Base-by-base conservation (phyloP, 2,888 invertebrate species). In the Ophion ventricosus region DNA sequence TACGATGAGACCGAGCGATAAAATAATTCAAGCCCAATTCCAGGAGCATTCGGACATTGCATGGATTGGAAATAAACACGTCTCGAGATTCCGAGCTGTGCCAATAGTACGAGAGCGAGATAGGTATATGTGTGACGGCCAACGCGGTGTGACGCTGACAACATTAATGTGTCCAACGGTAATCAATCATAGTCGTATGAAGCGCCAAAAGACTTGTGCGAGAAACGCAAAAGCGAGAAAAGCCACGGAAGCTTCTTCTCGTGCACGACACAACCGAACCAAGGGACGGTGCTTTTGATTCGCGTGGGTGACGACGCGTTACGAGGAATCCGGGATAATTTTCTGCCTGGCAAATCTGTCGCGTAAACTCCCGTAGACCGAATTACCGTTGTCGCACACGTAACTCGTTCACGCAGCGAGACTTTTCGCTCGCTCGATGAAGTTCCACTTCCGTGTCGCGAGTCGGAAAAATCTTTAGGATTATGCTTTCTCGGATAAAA, bases 291-390 rank as follows among this genome's bases (percentile, higher is more conserved):
- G 81, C 75, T 72, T n/a, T n/a, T 72, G 66, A 81, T 83, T 77
- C 66, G 81, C 70, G 83, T 84, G 81, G 83, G 83, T 66, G 72
- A 69, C 66, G n/a, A n/a, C n/a, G n/a, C n/a, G 73, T 84, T 73
- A 84, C 59, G 77, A 77, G 75, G 25, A 61, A 29, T 29, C 57
- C 23, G 81, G 26, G 63, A 63, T 56, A 54, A 17, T 69, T 76
- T 64, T 76, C 64, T 80, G 80, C 67, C 81, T 63, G 75, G 75
- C 23, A 69, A 80, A 69, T 49, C 54, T 80, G 80, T 69, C 81
- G 69, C 63, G 61, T 43, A 14, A 14, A 43, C 23, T 35, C 1
- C 56, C 29, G n/a, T 23, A 20, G 49, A 29, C 67, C 25, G 23
- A 67, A 40, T 35, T n/a, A 63, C 35, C 3, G n/a, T n/a, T n/a